phyloP scores from a whole-genome alignment of 2,888 invertebrate species.

The Melanostoma scalare region DNA sequence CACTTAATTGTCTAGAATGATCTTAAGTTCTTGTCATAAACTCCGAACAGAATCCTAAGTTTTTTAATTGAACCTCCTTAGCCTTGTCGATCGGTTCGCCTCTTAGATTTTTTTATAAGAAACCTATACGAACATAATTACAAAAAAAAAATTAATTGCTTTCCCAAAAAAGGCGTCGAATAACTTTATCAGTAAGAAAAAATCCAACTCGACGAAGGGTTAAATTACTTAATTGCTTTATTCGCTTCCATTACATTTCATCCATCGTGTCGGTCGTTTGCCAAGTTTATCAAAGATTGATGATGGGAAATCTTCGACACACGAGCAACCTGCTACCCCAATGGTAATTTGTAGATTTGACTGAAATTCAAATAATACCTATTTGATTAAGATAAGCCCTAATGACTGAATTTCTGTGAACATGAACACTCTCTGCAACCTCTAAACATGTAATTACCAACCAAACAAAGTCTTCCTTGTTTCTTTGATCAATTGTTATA shows the following conservation, averaged over 20 bases:
- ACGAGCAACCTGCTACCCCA: not conserved
- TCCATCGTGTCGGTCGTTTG: conserved; percentile 1
- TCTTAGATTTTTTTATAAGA: no score
- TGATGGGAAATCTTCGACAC: conserved; percentile 16
- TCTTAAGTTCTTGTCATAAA: no score
- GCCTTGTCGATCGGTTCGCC: no score
- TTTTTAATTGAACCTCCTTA: no score
- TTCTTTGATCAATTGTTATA: conserved; percentile 36
- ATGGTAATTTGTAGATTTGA: not conserved
- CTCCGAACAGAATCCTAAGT: no score
- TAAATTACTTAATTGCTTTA: conserved; percentile 48
- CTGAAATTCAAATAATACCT: not conserved
- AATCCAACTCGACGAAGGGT: conserved; percentile 20
- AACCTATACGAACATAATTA: no score
- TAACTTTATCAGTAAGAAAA: conserved; percentile 12
- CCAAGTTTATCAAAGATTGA: conserved; percentile 38
- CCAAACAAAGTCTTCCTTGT: conserved; percentile 7
- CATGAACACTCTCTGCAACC: not conserved
- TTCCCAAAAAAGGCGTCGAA: conserved; percentile 36
- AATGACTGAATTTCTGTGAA: conserved; percentile 1
- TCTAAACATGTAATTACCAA: conserved; percentile 3
- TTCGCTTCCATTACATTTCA: conserved; percentile 12
- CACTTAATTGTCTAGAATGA: no score
- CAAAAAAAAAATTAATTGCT: conserved; percentile 28
- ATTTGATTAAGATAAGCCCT: not conserved